Base-by-base conservation (phyloP, 2,888 invertebrate genomes). In the Steromphala cineraria region DNA sequence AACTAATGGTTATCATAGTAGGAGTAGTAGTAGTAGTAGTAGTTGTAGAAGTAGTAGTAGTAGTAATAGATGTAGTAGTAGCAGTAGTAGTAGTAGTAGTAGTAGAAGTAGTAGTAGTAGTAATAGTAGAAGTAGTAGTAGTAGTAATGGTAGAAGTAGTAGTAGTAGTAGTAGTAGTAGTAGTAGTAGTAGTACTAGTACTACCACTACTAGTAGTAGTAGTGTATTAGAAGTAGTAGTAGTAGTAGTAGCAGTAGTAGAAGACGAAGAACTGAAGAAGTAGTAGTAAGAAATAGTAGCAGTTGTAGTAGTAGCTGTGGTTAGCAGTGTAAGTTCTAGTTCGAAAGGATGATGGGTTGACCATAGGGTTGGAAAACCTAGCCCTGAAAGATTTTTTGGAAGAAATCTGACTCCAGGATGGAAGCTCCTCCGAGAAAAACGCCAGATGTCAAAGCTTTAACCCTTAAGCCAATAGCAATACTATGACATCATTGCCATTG, bases 71-170 rank as follows among this genome's bases (percentile, higher is more conserved):
- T 24, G 62, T 31, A 62, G 40, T 28, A 62, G 78, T 2, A 62
- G 78, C 17, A 78, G 28, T 56, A 77, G 56, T 77, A 56, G 56
- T 77, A 56, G 56, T 77, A 56, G 78, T 78, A 78, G 75, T 82
- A 82, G 80, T 82, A 81, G 80, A 81, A 81, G 82, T 82, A 77
- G 78, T 78, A 82, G 78, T 81, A 82, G 80, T 81, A 81, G 82
- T 77, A 82, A 80, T 80, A 80, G 82, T 77, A 76, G 80, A 80
- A 77, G 80, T 82, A 80, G 76, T 56, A 80, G 80, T 77, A 82
- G 82, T 82, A 71, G 81, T 81, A 81, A 81, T 81, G 78, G 82
- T 81, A 81, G 82, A 81, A 81, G 81, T 78, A 82, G 80, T 82
- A 81, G 80, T 81, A 81, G 82, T 78, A 81, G 78, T 78, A 82